These are phyloP conservation scores for Olivierus martensii DNA, from an alignment of 1,140 invertebrate species.

Conservation along the genomic window DNA sequence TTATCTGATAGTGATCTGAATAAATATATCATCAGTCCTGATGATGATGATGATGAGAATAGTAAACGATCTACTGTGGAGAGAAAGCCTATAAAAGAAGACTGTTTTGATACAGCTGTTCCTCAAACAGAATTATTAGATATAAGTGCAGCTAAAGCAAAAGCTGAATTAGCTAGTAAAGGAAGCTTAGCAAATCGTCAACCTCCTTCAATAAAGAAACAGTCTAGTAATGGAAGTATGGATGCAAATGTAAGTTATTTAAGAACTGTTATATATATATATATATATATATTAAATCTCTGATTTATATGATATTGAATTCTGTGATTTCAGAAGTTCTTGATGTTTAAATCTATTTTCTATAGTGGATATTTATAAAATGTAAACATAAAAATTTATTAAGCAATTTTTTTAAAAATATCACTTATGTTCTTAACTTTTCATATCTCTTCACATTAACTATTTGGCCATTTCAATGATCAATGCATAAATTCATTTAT, in stretches of 20 bases:
- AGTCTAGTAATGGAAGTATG: not conserved
- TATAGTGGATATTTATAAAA: no score
- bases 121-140: conserved; percentile 71
- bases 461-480: no score
- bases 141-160: conserved; percentile 69
- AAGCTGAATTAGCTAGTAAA: conserved; percentile 67
- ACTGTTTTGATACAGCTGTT: conserved; percentile 61
- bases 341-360: no score
- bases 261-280: not conserved
- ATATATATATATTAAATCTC: no score
- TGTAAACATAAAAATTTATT: no score
- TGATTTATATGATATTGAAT: no score
- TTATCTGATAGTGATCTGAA: conserved; percentile 36
- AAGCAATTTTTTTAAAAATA: no score
- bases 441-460: no score
- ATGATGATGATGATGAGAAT: conserved; percentile 60
- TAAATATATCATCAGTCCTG: conserved; percentile 42
- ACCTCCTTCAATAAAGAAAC: conserved; percentile 35
- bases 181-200: conserved; percentile 42
- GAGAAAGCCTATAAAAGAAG: conserved; percentile 47
- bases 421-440: no score
- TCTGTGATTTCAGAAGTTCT: no score
- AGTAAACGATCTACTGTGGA: conserved; percentile 41
- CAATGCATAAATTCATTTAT: no score
- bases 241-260: no score